A percentile compares a stretch with the other conserved stretches of the same genome.
phyloP scores from a whole-genome alignment of 2,113 vertebrate species.

The Spermophilus dauricus region DNA sequence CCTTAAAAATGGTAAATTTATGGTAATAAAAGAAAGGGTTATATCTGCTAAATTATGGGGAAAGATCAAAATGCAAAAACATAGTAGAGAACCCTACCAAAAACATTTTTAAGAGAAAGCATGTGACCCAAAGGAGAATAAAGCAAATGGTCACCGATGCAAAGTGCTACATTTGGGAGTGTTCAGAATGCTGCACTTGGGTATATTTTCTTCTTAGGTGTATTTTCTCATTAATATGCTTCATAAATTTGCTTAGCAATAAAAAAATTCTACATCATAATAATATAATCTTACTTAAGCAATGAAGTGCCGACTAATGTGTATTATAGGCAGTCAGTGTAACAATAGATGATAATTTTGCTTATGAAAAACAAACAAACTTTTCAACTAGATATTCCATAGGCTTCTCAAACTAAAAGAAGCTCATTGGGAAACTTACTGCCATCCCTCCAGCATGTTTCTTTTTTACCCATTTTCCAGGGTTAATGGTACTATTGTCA shows the following conservation, averaged over 20 bases:
- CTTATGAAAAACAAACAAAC: background rate
- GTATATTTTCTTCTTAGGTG: background rate
- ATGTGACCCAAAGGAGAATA: rapidly evolving
- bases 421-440: background rate
- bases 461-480: background rate
- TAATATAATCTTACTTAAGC: background rate
- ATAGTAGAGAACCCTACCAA: background rate
- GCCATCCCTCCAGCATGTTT: background rate
- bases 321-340: background rate
- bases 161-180: background rate
- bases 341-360: background rate
- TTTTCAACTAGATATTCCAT: background rate
- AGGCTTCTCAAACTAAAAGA: background rate
- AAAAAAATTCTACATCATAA: background rate
- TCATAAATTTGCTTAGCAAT: background rate
- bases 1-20: slow-evolving; percentile 29
- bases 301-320: background rate
- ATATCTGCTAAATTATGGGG: background rate
- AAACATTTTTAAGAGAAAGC: background rate
- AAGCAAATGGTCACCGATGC: rapidly evolving
- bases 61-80: background rate
- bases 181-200: background rate
- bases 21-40: background rate
- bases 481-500: background rate
- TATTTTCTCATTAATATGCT: background rate